Base-by-base conservation (phyloP, 1,140 invertebrate genomes). In the Heliconius congener region DNA sequence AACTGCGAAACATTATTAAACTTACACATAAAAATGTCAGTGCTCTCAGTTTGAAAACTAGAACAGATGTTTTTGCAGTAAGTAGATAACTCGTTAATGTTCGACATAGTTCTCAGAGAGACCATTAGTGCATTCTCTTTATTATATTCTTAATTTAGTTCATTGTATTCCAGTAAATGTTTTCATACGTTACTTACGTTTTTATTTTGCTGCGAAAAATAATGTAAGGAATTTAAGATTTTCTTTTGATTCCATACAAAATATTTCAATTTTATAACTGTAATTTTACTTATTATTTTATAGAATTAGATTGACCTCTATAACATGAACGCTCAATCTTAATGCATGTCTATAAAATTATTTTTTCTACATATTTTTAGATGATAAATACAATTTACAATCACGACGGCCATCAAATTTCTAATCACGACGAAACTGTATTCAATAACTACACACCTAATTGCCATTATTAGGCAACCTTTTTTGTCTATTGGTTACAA, bases 41-140 rank as follows among this genome's bases (percentile, higher is more conserved):
- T 66, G 57, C 57, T 66, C 23, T 66, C 23, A 66, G 57, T 23
- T 30, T 66, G 57, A 66, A 66, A 66, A 66, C 23, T 66, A 66
- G 57, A 66, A 66, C 57, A 66, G 57, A 66, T 66, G 57, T 66
- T 66, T 66, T 66, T 23, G 23, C 57, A 66, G 23, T 66, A 30
- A 66, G 57, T 71, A 71, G 71, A 71, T 71, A 71, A 71, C 30
- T 39, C 71, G 71, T 71, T 71, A 71, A 71, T 39, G 34, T 71
- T 71, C 71, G 37, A 71, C 71, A 71, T 39, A 71, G 30, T 39
- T 39, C 71, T 71, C 71, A 39, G 6, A 37, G 71, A 37, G 71
- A 37, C 37, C 71, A 39, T 71, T 71, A 71, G 71, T n/a, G 71
- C 30, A 71, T 71, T 66, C 60, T 66, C 11, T 66, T 5, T 66